phyloP scores from a whole-genome alignment of 2,888 invertebrate genomes.

The Brenthis hecate region DNA sequence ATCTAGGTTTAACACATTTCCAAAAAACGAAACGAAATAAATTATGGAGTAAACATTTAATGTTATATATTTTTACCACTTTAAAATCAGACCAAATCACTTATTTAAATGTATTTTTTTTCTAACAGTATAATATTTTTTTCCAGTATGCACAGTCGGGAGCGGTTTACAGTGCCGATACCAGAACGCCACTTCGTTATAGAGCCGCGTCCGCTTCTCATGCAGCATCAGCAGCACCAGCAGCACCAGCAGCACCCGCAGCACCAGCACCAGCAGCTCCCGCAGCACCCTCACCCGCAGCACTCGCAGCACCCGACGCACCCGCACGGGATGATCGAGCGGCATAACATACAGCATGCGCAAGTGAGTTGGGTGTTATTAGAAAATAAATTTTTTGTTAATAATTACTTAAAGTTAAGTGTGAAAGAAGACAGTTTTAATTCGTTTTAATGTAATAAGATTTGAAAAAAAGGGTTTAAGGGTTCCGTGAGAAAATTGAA shows the following conservation, averaged over 20 bases:
- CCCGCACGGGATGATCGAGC: slow-evolving; percentile 41
- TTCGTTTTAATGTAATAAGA: no score
- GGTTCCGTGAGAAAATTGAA: no score
- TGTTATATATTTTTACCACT: no score
- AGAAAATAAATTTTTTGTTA: background rate
- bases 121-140: background rate
- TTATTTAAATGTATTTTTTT: no score
- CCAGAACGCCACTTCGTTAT: slow-evolving; percentile 64
- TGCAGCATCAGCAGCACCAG: slow-evolving; percentile 55
- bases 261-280: slow-evolving; percentile 45
- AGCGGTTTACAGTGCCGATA: slow-evolving; percentile 60
- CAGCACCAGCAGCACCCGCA: slow-evolving; percentile 50
- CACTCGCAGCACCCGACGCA: slow-evolving; percentile 55
- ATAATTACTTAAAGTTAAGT: no score
- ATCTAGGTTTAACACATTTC: no score
- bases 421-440: no score
- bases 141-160: slow-evolving; percentile 49
- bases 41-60: no score
- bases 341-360: slow-evolving; percentile 25
- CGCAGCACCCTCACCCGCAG: slow-evolving; percentile 53
- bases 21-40: no score
- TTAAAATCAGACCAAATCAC: no score
- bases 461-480: no score
- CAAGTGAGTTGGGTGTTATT: slow-evolving; percentile 45
- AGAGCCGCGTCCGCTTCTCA: slow-evolving; percentile 60